A percentile compares a stretch with the other conserved stretches of the same genome.
Evolutionary conservation across 92 coral and sea anemone species (phyloP).

Genomic region (Epizoanthus rinbou): DNA sequence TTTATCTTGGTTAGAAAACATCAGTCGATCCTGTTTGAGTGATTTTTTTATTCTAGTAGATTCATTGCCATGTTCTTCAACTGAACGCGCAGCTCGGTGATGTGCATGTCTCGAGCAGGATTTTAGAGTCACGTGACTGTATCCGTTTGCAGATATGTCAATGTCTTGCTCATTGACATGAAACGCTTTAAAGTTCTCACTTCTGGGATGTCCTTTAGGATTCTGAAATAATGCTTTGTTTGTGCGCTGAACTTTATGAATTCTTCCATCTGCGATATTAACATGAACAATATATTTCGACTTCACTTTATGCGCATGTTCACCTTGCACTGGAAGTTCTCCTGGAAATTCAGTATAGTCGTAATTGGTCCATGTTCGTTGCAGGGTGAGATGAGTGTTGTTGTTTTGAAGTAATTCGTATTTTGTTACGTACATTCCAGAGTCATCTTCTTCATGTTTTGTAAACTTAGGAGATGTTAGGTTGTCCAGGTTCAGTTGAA

Average conservation of each 20-base stretch:
- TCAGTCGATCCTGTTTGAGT: constrained; percentile 68
- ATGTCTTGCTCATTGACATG: constrained; percentile 74
- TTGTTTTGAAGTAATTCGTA: constrained; percentile 65
- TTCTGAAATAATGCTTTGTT: constrained; percentile 61
- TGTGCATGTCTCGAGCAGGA: constrained; percentile 46
- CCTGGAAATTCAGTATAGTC: constrained; percentile 80
- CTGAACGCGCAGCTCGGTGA: constrained; percentile 50
- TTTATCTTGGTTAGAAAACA: constrained; percentile 65
- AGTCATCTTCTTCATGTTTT: constrained; percentile 81
- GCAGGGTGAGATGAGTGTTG: constrained; percentile 64
- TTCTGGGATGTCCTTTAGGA: constrained; percentile 70
- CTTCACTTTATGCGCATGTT: constrained; percentile 65
- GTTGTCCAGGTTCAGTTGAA: constrained; percentile 60
- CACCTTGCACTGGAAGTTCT: constrained; percentile 75
- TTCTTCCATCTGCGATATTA: constrained; percentile 58
- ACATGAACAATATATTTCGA: constrained; percentile 62
- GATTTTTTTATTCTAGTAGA: constrained; percentile 22
- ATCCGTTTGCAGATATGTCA: constrained; percentile 79
- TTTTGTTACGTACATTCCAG: constrained; percentile 70
- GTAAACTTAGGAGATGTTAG: constrained; percentile 32
- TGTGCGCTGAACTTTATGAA: constrained; percentile 64
- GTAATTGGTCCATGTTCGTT: constrained; percentile 76
- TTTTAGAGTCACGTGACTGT: constrained; percentile 71
- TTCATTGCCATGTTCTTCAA: constrained; percentile 26
- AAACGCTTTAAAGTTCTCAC: constrained; percentile 67